Conservation (phyloP, 2,113 vertebrate genomes). For the Cebus imitator region DNA sequence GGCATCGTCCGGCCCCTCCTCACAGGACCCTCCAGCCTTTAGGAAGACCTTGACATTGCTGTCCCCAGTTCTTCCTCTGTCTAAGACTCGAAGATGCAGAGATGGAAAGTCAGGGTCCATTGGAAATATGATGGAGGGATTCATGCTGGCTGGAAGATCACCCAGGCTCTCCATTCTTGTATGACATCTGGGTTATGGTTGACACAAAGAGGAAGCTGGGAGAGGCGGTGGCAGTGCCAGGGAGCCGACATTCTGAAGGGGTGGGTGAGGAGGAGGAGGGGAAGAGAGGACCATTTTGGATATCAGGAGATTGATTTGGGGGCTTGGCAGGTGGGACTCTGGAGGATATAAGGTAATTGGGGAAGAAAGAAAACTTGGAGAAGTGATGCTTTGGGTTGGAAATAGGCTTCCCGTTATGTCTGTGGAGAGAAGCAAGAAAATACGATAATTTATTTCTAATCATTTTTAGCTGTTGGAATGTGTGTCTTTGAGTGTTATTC, state of each 20-base stretch:
- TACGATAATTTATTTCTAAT: rapidly evolving
- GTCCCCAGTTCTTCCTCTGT: not conserved
- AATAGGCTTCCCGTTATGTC: not conserved
- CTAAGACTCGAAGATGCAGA: not conserved
- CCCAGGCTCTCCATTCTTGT: too few species aligned
- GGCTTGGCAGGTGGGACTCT: not conserved
- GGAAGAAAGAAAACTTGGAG: not conserved
- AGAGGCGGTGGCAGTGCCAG: too few species aligned
- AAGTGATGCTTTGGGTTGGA: not conserved
- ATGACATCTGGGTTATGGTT: not conserved
- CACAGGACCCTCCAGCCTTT: rapidly evolving
- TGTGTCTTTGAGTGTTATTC: not conserved
- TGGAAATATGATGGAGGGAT: not conserved
- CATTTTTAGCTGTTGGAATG: not conserved
- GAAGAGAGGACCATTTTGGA: too few species aligned
- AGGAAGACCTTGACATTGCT: not conserved
- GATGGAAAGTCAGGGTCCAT: not conserved
- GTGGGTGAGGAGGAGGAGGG: not conserved
- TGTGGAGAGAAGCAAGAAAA: not conserved
- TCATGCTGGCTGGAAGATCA: not conserved
- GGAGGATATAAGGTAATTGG: not conserved
- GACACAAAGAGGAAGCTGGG: rapidly evolving
- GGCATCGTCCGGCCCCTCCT: rapidly evolving
- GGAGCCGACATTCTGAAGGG: rapidly evolving
- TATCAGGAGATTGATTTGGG: not conserved